A percentile compares a stretch with the other conserved stretches of the same genome.
phyloP scores from a whole-genome alignment of 2,888 invertebrate genomes.

The Zygothrica quintamaculata region DNA sequence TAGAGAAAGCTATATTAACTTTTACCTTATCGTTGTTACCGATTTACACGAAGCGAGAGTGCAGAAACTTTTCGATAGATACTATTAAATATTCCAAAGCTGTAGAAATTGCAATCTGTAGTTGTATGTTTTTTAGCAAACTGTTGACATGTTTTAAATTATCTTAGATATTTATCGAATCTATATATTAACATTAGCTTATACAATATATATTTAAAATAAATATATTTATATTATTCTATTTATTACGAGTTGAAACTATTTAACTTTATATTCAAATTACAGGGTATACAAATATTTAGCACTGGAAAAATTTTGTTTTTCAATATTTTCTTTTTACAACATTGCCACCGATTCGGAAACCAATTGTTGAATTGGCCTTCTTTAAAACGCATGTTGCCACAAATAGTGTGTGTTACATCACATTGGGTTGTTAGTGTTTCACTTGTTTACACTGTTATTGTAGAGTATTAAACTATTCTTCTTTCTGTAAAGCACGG shows the following conservation, averaged over 20 bases:
- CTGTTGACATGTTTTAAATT: too few species aligned
- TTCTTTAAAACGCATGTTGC: slow-evolving; percentile 18
- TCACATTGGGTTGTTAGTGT: slow-evolving; percentile 20
- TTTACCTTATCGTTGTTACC: too few species aligned
- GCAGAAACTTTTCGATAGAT: too few species aligned
- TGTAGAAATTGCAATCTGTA: too few species aligned
- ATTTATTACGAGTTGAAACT: background rate
- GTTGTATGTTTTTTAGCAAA: too few species aligned
- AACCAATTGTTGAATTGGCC: slow-evolving; percentile 17
- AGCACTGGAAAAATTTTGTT: too few species aligned
- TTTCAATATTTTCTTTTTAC: slow-evolving; percentile 1
- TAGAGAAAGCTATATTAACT: too few species aligned
- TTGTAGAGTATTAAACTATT: slow-evolving; percentile 12
- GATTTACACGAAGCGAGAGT: too few species aligned
- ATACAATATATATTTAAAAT: too few species aligned
- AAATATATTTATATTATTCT: background rate
- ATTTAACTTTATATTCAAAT: background rate
- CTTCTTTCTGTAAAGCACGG: slow-evolving; percentile 21
- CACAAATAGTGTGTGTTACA: slow-evolving; percentile 29
- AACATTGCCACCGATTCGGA: slow-evolving; percentile 20
- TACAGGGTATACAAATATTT: background rate
- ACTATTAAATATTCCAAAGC: too few species aligned
- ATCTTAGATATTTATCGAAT: too few species aligned
- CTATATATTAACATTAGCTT: too few species aligned
- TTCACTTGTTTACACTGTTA: slow-evolving; percentile 33